Evolutionary conservation across 2,888 invertebrate genomes (phyloP), one percentile per base, ranked within the genome.

Genomic region (Acanthoscelides obtectus): DNA sequence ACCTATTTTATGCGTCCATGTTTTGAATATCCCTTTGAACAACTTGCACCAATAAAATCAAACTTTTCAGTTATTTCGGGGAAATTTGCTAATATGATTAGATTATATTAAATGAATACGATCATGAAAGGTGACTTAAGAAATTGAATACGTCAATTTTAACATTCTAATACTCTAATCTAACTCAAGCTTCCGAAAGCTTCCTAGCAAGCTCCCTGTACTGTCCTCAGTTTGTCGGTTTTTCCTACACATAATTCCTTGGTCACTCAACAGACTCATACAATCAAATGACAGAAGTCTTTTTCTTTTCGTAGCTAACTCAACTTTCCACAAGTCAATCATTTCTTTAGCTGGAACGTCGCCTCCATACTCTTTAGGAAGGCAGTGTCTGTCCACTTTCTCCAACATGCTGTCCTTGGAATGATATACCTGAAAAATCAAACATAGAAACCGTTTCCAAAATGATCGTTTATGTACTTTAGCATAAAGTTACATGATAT

Each of bases 301-400:
- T 22, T 90, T 88, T 69, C 91, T 86, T 77, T 91, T 91, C 2
- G 87, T 86, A 4, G 85, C 83, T 45, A 94, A 80, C 77, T 94
- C 89, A 64, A 88, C 86, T 78, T 90, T 90, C 86, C 93, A 94
- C 77, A 88, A 86, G 69, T 87, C 87, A 19, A 94, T 88, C 93
- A 95, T 94, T 75, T 92, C 91, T 22, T 89, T 87, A 81, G 90
- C 86, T 8, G 92, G 89, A 79, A 93, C 89, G 3, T 86, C 85
- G 0, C 94, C 94, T 0, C 94, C 94, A 81, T 92, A 90, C 78
- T 90, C 90, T 22, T 88, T 87, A 0, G 95, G 94, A 66, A 95
- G 86, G 73, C 93, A 91, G 17, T 87, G 86, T 0, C 86, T 79
- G 77, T 91, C 90, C 1, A 94, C 83, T 69, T 86, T 83, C 75